Conservation (phyloP, 2,797 vertebrate genomes). For the Vespertilio murinus region DNA sequence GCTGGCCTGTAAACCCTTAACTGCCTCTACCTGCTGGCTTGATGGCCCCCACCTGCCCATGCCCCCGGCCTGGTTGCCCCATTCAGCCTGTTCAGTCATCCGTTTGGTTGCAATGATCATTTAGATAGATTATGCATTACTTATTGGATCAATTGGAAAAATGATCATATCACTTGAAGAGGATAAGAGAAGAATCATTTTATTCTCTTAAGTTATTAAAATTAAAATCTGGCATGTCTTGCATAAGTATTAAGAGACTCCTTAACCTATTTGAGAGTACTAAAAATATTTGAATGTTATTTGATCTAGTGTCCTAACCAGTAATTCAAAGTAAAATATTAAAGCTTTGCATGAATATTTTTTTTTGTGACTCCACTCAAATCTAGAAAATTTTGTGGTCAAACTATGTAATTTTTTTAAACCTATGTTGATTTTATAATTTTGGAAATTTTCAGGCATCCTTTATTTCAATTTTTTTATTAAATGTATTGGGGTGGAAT, state of each 20-base stretch:
- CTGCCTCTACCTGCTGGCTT: no score
- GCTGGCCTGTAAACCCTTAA: no score
- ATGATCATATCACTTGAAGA: background rate
- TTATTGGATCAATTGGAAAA: background rate
- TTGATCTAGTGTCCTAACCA: slow-evolving; percentile 11
- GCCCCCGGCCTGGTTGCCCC: no score
- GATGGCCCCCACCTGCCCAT: no score
- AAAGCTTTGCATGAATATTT: slow-evolving; percentile 41
- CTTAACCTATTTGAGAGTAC: background rate
- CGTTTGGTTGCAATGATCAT: no score
- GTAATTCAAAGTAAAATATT: slow-evolving; percentile 23
- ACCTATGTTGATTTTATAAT: background rate
- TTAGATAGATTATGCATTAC: background rate
- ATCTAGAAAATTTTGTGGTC: background rate
- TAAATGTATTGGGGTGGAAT: background rate
- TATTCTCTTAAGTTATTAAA: background rate
- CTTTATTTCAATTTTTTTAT: background rate
- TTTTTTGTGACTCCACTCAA: slow-evolving; percentile 19
- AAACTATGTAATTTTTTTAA: background rate
- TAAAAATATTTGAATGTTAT: background rate
- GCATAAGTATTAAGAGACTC: background rate
- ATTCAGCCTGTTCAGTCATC: no score
- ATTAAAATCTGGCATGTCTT: background rate
- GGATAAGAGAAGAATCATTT: background rate
- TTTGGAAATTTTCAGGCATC: slow-evolving; percentile 18